Evolutionary conservation across 2,113 vertebrate genomes (phyloP), one percentile per base, ranked within the genome.

Genomic region (Suncus etruscus): DNA sequence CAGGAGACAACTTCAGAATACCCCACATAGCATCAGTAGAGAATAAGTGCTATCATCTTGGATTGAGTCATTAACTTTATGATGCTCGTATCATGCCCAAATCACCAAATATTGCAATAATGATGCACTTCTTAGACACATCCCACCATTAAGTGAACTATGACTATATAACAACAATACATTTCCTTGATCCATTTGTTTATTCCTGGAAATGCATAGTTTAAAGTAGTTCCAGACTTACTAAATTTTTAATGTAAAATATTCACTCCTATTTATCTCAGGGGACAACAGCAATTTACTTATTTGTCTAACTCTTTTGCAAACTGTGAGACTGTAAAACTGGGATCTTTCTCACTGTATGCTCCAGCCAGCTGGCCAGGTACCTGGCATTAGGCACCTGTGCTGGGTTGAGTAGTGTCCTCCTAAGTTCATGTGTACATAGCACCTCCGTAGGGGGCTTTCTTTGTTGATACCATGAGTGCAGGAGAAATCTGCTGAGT

Each of bases 171-270:
- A 7, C n/a, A 9, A 61, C 58, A 61, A 29, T 27, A 51, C 54
- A 32, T 79, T 79, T 85, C 74, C 48, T 15, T 68, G 66, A 73
- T 29, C 15, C 75, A 32, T 48, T 73, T 31, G 25, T 11, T 50
- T 29, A 32, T 39, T 5, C 14, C 63, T 8, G 48, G 74, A 63
- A 31, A 31, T 72, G 14, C 54, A n/a, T 70, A 72, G 85, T 83
- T 92, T 91, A 83, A 76, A 92, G 79, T 84, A 27, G n/a, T 29
- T 8, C 47, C 50, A 65, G 75, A 25, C 47, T 61, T 82, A 25
- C 39, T 83, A 76, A 69, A 25, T 58, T 29, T 69, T 81, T 20
- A 81, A 39, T 70, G 11, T 39, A 58, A 48, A 18, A 2, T 20
- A 24, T 39, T 47, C 80, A 1, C n/a, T 58, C 16, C 9, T 70